phyloP scores from a whole-genome alignment of 2,113 vertebrate species.

The Murina feae region DNA sequence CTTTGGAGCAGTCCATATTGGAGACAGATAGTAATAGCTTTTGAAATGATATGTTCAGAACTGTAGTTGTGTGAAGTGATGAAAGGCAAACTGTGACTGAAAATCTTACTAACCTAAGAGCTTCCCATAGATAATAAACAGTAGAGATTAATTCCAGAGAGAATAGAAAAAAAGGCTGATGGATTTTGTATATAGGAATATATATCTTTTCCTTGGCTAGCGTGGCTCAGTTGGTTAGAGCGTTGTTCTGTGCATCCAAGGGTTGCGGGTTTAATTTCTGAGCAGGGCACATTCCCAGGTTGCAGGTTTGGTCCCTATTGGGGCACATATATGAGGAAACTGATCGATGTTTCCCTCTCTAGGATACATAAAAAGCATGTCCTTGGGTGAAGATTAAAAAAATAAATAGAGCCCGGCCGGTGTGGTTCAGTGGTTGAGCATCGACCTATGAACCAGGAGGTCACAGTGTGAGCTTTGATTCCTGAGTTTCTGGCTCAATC shows the following conservation, averaged over 20 bases:
- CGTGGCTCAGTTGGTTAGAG: background rate
- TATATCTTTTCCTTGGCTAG: background rate
- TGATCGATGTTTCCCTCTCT: background rate
- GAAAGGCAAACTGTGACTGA: constrained; percentile 27
- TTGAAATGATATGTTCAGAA: constrained; percentile 12
- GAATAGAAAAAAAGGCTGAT: constrained; percentile 25
- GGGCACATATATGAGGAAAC: background rate
- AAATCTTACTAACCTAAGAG: constrained; percentile 40
- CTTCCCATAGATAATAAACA: constrained; percentile 44
- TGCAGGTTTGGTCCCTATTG: background rate
- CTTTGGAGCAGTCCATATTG: background rate
- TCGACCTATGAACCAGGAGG: no score
- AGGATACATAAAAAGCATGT: background rate
- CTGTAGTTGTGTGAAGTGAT: background rate
- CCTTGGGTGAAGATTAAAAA: background rate
- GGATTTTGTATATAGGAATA: constrained; percentile 38
- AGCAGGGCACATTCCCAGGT: background rate
- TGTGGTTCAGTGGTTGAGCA: no score
- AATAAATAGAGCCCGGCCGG: background rate
- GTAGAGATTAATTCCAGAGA: constrained; percentile 51
- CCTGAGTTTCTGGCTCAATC: no score
- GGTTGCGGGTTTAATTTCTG: background rate
- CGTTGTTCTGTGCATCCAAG: background rate
- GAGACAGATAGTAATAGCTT: constrained; percentile 14
- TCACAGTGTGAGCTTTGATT: no score